Evolutionary conservation across 2,888 invertebrate genomes (phyloP).

Genomic region (Vanessa cardui): DNA sequence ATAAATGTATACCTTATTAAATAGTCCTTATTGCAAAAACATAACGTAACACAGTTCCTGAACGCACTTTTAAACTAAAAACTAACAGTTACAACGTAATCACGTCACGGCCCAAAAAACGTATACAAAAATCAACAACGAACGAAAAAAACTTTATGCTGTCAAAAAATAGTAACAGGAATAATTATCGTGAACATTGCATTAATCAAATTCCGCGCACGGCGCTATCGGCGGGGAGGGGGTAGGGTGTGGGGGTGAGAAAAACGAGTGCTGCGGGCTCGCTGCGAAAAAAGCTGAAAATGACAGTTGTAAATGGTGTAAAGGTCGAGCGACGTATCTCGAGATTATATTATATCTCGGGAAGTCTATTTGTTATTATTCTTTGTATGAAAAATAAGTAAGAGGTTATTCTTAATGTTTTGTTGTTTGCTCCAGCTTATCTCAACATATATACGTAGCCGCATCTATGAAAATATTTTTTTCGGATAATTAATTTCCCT

Average conservation of each 20-base stretch:
- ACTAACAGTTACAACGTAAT: constrained; percentile 32
- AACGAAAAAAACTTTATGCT: constrained; percentile 70
- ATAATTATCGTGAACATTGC: constrained; percentile 83
- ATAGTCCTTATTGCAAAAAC: neutral
- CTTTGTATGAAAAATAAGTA: neutral
- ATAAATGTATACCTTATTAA: too few relatives aligned
- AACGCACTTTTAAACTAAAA: constrained; percentile 19
- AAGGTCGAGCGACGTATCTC: constrained; percentile 47
- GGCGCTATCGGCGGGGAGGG: constrained; percentile 69
- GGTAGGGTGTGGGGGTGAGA: constrained; percentile 52
- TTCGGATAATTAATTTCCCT: too few relatives aligned
- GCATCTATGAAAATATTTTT: too few relatives aligned
- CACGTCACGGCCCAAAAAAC: constrained; percentile 36
- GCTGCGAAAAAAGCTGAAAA: constrained; percentile 78
- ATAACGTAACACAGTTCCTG: neutral
- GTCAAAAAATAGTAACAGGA: constrained; percentile 82
- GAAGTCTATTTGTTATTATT: neutral
- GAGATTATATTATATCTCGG: constrained; percentile 43
- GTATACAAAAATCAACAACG: constrained; percentile 54
- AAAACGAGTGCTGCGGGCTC: constrained; percentile 77
- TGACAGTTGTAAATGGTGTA: constrained; percentile 49
- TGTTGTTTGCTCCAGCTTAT: too few relatives aligned
- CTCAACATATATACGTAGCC: too few relatives aligned
- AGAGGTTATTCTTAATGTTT: too few relatives aligned
- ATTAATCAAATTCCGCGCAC: constrained; percentile 83